phyloP scores from a whole-genome alignment of 2,113 vertebrate genomes.

The Laticauda laticaudata region DNA sequence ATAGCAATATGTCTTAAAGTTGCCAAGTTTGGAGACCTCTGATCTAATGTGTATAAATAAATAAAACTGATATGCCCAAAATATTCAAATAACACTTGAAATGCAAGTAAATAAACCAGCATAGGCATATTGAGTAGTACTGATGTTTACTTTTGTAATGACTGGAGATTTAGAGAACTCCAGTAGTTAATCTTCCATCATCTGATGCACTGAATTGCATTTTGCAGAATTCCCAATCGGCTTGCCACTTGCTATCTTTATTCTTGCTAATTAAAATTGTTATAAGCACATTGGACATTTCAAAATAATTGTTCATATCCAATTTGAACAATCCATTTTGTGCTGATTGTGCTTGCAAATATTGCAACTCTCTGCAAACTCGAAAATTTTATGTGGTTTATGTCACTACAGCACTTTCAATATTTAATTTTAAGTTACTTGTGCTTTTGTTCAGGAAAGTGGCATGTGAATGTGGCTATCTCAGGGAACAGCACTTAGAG shows the following conservation, averaged over 20 bases:
- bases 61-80: background rate
- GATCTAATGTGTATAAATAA: background rate
- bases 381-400: background rate
- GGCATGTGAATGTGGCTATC: slow-evolving; percentile 83
- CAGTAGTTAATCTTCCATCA: background rate
- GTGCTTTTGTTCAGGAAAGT: slow-evolving; percentile 66
- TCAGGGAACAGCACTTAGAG: slow-evolving; percentile 73
- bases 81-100: background rate
- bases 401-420: background rate
- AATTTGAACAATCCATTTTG: background rate
- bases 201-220: background rate
- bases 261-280: background rate
- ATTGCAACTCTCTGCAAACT: too few relatives aligned
- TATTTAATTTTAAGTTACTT: background rate
- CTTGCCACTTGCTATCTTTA: background rate
- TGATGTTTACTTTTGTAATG: background rate
- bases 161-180: background rate
- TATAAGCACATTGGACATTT: background rate
- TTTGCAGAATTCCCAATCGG: background rate
- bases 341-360: background rate
- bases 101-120: background rate
- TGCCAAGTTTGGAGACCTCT: too few relatives aligned
- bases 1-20: too few relatives aligned
- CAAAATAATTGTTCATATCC: background rate
- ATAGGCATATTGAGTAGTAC: background rate